Conservation (phyloP, 2,113 vertebrate species). For the Atractosteus spatula region DNA sequence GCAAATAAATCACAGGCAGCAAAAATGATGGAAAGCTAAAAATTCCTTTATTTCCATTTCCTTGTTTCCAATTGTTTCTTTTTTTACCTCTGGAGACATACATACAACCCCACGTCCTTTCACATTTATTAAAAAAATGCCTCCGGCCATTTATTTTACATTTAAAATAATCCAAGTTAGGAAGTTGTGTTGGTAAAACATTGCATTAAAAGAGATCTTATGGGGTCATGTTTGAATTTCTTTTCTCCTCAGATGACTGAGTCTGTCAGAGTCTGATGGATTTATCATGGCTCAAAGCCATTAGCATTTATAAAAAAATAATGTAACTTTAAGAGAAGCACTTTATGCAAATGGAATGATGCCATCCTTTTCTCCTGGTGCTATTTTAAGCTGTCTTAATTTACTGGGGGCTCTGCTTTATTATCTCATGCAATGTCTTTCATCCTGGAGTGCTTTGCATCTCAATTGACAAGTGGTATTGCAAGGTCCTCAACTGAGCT, state of each 20-base stretch:
- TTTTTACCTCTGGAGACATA: not conserved
- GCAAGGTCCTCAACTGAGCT: not conserved
- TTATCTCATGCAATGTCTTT: not conserved
- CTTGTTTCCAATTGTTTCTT: too few relatives aligned
- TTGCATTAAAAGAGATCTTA: conserved; percentile 38
- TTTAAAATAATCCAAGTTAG: conserved; percentile 40
- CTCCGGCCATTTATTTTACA: conserved; percentile 25
- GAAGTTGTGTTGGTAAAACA: conserved; percentile 40
- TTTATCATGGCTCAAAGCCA: conserved; percentile 28
- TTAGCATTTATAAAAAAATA: conserved; percentile 4
- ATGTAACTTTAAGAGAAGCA: conserved; percentile 5
- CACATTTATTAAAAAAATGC: conserved; percentile 13
- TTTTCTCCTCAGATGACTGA: conserved; percentile 31
- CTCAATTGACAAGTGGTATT: not conserved
- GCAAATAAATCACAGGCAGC: too few relatives aligned
- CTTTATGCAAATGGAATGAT: conserved; percentile 7
- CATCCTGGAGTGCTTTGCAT: not conserved
- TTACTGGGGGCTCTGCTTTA: conserved; percentile 12
- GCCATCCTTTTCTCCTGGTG: conserved; percentile 10
- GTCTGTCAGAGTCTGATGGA: conserved; percentile 39
- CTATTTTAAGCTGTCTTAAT: conserved; percentile 13
- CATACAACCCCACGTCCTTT: conserved; percentile 11
- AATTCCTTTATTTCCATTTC: too few relatives aligned
- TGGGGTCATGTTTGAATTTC: conserved; percentile 20
- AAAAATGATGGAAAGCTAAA: too few relatives aligned